These are phyloP conservation scores for Thinocorus orbignyianus DNA, from an alignment of 2,113 vertebrate genomes.

Conservation along the genomic window DNA sequence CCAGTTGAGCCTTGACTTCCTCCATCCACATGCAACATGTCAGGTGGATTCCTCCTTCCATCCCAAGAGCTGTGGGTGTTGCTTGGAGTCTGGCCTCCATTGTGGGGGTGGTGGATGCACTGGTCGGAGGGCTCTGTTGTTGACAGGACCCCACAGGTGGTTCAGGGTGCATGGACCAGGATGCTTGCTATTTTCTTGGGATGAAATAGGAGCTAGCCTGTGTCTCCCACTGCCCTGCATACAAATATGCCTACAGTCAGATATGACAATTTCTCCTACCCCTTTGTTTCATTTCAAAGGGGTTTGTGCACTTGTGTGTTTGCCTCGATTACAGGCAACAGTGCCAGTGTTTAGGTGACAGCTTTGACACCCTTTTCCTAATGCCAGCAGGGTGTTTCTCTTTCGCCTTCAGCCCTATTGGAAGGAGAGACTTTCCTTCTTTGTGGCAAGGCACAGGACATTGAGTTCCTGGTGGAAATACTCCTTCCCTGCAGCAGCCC, in stretches of 20 bases:
- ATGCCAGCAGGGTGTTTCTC: background rate
- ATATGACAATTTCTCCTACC: background rate
- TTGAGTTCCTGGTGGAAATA: background rate
- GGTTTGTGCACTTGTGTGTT: background rate
- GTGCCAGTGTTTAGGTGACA: background rate
- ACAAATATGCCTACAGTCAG: background rate
- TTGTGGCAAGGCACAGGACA: background rate
- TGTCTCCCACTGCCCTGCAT: background rate
- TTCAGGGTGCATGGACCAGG: background rate
- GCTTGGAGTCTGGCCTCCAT: fast-evolving
- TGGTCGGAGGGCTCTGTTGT: background rate
- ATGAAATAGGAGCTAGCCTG: background rate
- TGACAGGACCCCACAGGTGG: fast-evolving
- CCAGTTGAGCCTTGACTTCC: background rate
- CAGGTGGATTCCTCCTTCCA: background rate
- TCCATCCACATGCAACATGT: background rate
- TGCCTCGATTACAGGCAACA: background rate
- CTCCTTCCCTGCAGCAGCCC: background rate
- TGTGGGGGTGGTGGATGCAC: too few species aligned
- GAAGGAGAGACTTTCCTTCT: background rate
- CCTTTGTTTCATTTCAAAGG: background rate
- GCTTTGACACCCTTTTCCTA: background rate
- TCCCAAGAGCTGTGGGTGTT: background rate
- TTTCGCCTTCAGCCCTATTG: background rate
- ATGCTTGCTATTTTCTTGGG: background rate